Conservation (phyloP, 2,888 invertebrate species). For the Piscicola geometra region DNA sequence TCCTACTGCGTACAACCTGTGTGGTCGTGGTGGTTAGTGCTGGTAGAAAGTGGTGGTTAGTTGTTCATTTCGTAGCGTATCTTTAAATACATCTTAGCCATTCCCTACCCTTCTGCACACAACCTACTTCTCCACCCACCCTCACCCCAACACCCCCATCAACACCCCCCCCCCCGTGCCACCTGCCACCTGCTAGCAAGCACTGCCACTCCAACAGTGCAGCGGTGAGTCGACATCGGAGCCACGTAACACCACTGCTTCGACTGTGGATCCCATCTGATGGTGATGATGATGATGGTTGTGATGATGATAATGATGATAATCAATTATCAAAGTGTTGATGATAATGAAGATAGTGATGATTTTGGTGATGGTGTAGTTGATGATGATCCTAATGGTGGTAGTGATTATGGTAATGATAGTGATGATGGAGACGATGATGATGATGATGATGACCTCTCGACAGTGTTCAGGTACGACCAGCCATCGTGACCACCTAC, state of each 20-base stretch:
- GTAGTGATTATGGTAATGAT: too few species aligned
- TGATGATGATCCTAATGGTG: too few species aligned
- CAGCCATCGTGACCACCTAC: conserved; percentile 93
- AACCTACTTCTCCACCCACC: too few species aligned
- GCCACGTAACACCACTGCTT: conserved; percentile 84
- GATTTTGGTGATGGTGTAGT: too few species aligned
- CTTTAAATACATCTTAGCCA: too few species aligned
- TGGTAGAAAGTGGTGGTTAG: neutral
- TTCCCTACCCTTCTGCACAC: too few species aligned
- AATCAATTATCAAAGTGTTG: neutral
- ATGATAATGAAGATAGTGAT: neutral
- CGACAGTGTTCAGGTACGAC: conserved; percentile 88
- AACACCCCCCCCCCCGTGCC: too few species aligned
- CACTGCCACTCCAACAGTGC: conserved; percentile 84
- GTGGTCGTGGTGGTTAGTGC: conserved; percentile 11
- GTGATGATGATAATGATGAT: neutral
- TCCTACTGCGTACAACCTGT: conserved; percentile 81
- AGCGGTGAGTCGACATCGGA: conserved; percentile 80
- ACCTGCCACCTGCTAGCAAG: conserved; percentile 65
- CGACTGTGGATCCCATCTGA: conserved; percentile 78
- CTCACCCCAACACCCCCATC: too few species aligned
- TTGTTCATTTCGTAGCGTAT: too few species aligned
- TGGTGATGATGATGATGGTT: neutral
- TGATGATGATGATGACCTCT: conserved; percentile 56
- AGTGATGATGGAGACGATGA: too few species aligned